Percentiles rank a stretch among this genome's conserved stretches.
Conservation (phyloP, 2,797 vertebrate species). For the Sebastes steindachneri region DNA sequence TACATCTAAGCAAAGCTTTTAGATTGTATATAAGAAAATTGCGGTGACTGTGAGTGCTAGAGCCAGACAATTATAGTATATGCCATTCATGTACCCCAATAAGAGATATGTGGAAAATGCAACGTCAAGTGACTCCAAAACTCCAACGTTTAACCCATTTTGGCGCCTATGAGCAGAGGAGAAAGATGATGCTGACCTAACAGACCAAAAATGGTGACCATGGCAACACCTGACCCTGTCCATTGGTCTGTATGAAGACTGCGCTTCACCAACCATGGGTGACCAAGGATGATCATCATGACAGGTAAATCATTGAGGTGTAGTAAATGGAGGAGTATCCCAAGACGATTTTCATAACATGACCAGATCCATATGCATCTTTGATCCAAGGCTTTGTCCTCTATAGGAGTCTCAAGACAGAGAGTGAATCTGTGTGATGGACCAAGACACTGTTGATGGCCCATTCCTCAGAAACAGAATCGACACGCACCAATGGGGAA, state of each 20-base stretch:
- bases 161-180: too few species aligned
- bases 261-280: background rate
- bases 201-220: background rate
- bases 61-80: background rate
- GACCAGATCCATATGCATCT: background rate
- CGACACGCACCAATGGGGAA: background rate
- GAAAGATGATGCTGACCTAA: background rate
- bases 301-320: constrained; percentile 12
- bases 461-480: background rate
- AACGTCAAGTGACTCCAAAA: background rate
- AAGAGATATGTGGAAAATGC: background rate
- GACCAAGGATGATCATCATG: constrained; percentile 23
- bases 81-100: background rate
- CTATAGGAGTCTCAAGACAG: background rate
- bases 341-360: background rate
- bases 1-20: background rate
- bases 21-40: background rate
- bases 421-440: background rate
- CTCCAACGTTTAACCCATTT: too few species aligned
- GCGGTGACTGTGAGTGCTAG: background rate
- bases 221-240: constrained; percentile 6
- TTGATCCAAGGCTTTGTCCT: background rate
- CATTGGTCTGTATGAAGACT: background rate
- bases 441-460: background rate
- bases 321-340: background rate